Conservation (phyloP, 2,113 vertebrate species). For the Ahaetulla prasina region DNA sequence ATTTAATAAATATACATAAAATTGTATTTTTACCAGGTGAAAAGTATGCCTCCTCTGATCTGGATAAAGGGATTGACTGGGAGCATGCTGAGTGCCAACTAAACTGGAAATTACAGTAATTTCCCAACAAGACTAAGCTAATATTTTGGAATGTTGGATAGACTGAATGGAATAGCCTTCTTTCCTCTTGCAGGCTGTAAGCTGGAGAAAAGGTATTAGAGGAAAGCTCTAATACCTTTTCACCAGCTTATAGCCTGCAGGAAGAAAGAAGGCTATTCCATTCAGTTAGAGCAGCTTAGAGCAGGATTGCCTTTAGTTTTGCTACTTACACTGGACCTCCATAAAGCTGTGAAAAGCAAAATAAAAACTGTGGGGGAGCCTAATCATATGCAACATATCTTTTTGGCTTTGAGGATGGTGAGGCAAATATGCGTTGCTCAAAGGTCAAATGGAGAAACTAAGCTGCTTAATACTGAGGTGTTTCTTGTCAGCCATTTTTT, state of each 20-base stretch:
- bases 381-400: not conserved
- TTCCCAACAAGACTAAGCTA: not conserved
- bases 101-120: not conserved
- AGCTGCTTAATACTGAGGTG: not conserved
- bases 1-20: not conserved
- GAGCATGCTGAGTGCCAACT: not conserved
- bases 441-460: not conserved
- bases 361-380: not conserved
- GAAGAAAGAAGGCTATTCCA: not conserved
- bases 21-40: not conserved
- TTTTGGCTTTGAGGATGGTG: not conserved
- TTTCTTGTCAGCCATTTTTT: not conserved
- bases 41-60: not conserved
- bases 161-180: not conserved
- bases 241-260: not conserved
- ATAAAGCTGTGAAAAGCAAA: not conserved
- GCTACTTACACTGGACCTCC: not conserved
- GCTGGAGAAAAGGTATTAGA: not conserved
- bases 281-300: not conserved
- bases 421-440: not conserved
- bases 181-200: not conserved
- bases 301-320: not conserved
- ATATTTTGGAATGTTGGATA: not conserved
- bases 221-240: not conserved
- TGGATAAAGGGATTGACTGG: not conserved